phyloP scores from a whole-genome alignment of 2,113 vertebrate genomes.

The Tapirus terrestris region DNA sequence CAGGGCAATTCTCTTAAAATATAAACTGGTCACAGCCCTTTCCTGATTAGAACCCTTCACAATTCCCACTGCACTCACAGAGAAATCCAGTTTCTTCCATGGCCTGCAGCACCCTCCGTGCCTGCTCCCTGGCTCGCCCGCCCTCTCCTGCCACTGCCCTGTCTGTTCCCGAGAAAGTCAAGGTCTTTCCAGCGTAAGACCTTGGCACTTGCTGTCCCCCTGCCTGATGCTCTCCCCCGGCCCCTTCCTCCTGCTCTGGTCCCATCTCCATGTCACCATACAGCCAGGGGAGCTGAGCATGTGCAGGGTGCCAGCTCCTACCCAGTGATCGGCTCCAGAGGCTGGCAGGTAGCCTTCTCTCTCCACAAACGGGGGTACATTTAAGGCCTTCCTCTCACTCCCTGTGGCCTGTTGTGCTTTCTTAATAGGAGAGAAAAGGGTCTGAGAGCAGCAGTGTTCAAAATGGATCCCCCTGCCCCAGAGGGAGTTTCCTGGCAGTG shows the following conservation, averaged over 20 bases:
- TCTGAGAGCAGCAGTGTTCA: background rate
- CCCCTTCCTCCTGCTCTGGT: too few species aligned
- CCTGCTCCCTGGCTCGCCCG: too few species aligned
- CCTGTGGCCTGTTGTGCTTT: background rate
- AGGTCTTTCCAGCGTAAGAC: background rate
- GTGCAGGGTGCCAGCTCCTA: background rate
- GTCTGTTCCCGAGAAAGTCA: background rate
- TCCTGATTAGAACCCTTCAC: background rate
- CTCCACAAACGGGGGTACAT: background rate
- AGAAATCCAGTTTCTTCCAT: background rate
- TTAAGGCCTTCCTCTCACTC: background rate
- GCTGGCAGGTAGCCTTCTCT: background rate
- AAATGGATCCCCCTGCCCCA: rapidly evolving
- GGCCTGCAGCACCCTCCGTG: rapidly evolving
- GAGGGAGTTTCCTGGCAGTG: background rate
- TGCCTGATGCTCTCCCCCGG: background rate
- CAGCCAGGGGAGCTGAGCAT: background rate
- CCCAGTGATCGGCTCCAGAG: background rate
- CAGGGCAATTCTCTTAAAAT: background rate
- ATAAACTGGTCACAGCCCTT: background rate
- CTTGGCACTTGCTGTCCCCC: background rate
- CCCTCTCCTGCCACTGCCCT: rapidly evolving
- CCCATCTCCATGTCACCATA: background rate
- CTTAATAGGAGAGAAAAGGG: background rate
- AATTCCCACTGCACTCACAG: background rate